Evolutionary conservation across 64 coral and sea anemone species (phyloP).

Genomic region (Montipora sp.): DNA sequence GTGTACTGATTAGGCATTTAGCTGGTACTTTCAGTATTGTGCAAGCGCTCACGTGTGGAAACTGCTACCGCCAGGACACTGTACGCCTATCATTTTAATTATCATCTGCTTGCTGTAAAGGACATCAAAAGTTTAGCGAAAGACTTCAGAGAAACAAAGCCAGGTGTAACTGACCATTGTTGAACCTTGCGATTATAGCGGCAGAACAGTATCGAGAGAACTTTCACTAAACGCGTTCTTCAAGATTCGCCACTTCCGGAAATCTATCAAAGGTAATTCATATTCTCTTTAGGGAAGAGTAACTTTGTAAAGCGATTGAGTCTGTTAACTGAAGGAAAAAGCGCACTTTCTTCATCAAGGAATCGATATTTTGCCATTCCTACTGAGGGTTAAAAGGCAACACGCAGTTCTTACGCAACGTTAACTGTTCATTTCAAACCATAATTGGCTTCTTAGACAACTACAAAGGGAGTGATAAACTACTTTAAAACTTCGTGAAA

Average conservation of each 20-base stretch:
- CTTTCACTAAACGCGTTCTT: background rate
- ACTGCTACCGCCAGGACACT: conserved; percentile 11
- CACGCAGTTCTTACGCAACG: background rate
- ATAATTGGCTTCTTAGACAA: background rate
- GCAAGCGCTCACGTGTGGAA: too few relatives aligned
- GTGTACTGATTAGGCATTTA: background rate
- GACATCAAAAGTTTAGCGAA: background rate
- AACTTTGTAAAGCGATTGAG: background rate
- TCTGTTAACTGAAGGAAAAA: too few relatives aligned
- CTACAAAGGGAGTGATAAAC: background rate
- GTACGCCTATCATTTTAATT: background rate
- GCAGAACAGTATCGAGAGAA: background rate
- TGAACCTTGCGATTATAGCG: background rate
- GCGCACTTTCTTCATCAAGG: too few relatives aligned
- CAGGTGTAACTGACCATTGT: background rate
- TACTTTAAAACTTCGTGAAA: background rate
- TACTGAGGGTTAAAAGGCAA: background rate
- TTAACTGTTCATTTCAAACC: background rate
- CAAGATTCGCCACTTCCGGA: background rate
- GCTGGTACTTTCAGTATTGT: background rate
- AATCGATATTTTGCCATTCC: too few relatives aligned
- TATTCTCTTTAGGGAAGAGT: too few relatives aligned
- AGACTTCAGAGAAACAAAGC: background rate
- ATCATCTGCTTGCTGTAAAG: conserved; percentile 1
- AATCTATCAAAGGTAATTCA: background rate